Conservation (phyloP, 2,113 vertebrate genomes). For the Forbesichthys papilliferus region DNA sequence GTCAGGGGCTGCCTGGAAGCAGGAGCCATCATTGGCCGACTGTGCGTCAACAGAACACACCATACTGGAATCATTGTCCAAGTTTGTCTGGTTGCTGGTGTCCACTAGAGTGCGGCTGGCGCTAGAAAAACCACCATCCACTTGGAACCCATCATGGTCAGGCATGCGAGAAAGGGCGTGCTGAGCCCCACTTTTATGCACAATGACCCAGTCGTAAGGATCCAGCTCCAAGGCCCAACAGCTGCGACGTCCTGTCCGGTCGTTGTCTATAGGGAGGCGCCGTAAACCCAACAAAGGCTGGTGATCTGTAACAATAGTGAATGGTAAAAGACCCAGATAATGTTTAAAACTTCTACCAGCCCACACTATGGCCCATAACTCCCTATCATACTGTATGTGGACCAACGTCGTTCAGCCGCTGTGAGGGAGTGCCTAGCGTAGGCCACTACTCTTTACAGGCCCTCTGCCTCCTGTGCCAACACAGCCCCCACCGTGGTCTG, state of each 20-base stretch:
- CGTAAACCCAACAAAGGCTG: background rate
- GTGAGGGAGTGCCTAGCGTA: too few species aligned
- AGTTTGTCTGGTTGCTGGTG: background rate
- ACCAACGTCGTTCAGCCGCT: too few species aligned
- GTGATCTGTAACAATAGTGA: background rate
- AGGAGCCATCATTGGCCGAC: constrained; percentile 9
- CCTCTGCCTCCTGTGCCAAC: constrained; percentile 13
- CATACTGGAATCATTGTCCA: too few species aligned
- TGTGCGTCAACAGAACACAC: background rate
- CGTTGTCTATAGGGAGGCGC: constrained; percentile 6
- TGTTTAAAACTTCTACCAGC: background rate
- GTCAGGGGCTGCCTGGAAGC: too few species aligned
- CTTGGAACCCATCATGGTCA: background rate
- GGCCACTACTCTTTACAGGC: background rate
- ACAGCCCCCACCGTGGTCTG: constrained; percentile 3
- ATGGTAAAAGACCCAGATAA: too few species aligned
- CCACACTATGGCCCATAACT: constrained; percentile 31
- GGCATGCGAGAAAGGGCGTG: background rate
- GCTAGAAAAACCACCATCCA: background rate
- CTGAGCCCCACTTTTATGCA: too few species aligned
- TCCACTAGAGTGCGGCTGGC: background rate
- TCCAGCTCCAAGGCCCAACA: too few species aligned
- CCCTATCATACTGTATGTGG: constrained; percentile 13
- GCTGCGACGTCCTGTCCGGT: too few species aligned
- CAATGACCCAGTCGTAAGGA: too few species aligned